Base-by-base conservation (phyloP, 2,113 vertebrate genomes). In the Myiagra hebetior region DNA sequence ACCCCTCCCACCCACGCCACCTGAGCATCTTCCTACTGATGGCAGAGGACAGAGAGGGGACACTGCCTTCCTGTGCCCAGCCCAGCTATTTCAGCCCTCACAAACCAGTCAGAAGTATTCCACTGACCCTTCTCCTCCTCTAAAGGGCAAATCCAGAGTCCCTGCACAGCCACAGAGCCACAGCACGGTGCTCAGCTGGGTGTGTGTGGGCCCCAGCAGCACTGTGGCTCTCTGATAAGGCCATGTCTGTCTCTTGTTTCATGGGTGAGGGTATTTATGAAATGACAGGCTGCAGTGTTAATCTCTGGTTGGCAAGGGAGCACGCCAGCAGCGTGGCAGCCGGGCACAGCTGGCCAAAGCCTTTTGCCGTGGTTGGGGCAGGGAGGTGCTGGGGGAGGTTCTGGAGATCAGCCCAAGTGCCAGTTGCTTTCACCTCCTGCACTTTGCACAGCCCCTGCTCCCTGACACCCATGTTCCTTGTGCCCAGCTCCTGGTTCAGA, bases 101-200 rank as follows among this genome's bases (percentile, higher is more conserved):
- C 35, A 91, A 59, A 63, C 33, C 63, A 7, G 5, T 47, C 64
- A 44, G 14, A 18, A 52, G 42, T 20, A 20, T 65, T 84, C 59
- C 80, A 84, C 47, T 24, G 11, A 19, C 37, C 49, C 53, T 55
- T 37, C 53, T 73, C 44, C 9, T 2, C 31, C 8, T 33, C 65
- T 37, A 7, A 35, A 47, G 53, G 33, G 28, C 31, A 76, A 86
- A 65, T 42, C 44, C 64, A 16, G 46, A 50, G 67, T 15, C n/a
- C 49, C 57, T 2, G 0, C 1, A 1, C 35, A 72, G 74, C 33
- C 0, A 0, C 73, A 47, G 68, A 62, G 15, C 31, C 27, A 7
- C 7, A 4, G 42, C 30, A 4, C 0, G 0, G 60, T 31, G 44
- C 69, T 90, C 4, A 5, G 65, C 75, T 93, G 83, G 63, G 17